Evolutionary conservation across 2,888 invertebrate genomes (phyloP).

Genomic region (Eupithecia pulchellata): DNA sequence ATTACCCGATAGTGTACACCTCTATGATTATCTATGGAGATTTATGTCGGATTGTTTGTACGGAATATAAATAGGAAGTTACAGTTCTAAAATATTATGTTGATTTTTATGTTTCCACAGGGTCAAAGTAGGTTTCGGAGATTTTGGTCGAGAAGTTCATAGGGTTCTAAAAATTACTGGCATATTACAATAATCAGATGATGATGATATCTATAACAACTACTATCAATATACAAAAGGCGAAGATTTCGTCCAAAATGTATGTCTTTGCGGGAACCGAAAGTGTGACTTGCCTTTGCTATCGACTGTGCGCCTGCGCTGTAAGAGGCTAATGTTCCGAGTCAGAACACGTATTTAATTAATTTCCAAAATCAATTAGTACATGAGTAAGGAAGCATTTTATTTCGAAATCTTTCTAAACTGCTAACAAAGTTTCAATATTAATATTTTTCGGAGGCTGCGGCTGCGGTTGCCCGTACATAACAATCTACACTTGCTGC

Average conservation of each 20-base stretch:
- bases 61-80: slow-evolving; percentile 44
- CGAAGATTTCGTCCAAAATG: not conserved
- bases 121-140: not conserved
- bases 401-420: not conserved
- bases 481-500: too few species aligned
- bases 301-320: not conserved
- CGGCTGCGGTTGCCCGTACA: too few species aligned
- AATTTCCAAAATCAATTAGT: not conserved
- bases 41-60: slow-evolving; percentile 56
- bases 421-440: not conserved
- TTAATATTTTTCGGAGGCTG: too few species aligned
- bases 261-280: not conserved
- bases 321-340: too few species aligned
- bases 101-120: not conserved
- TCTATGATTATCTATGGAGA: slow-evolving; percentile 57
- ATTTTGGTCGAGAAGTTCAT: not conserved
- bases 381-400: not conserved
- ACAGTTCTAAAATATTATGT: not conserved
- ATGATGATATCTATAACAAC: not conserved
- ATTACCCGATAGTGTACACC: slow-evolving; percentile 50
- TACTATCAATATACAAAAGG: not conserved
- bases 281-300: not conserved
- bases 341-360: not conserved
- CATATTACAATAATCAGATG: not conserved
- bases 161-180: not conserved